phyloP scores from a whole-genome alignment of 2,113 vertebrate genomes.

The Fulica atra region DNA sequence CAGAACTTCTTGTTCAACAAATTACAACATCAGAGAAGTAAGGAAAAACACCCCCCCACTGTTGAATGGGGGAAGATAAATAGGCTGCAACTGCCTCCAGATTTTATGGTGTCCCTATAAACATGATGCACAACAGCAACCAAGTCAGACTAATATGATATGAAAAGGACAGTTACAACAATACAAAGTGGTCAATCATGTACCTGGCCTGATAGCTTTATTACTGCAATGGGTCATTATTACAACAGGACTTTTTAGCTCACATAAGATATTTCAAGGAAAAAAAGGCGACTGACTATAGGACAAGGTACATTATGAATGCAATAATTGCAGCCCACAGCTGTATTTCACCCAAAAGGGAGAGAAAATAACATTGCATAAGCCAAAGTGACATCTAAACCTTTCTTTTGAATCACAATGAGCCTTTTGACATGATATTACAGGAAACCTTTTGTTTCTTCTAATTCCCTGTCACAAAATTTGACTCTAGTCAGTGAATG shows the following conservation, averaged over 20 bases:
- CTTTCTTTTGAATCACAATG: conserved; percentile 4
- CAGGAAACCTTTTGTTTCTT: background rate
- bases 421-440: background rate
- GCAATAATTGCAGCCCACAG: background rate
- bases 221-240: conserved; percentile 3
- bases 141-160: conserved; percentile 1
- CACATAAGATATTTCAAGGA: background rate
- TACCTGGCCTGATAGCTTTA: conserved; percentile 3
- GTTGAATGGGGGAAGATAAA: background rate
- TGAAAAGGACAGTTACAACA: conserved; percentile 16
- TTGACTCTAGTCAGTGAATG: background rate
- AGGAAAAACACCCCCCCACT: background rate
- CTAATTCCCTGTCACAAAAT: background rate
- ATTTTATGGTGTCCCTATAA: conserved; percentile 13
- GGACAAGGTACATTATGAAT: background rate
- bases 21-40: background rate
- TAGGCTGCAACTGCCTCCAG: background rate
- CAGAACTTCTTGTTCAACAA: background rate
- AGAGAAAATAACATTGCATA: background rate
- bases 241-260: background rate
- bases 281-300: background rate
- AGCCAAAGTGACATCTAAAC: background rate
- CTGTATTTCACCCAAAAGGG: background rate
- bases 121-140: conserved; percentile 15
- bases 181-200: background rate